A percentile compares a stretch with the other conserved stretches of the same genome.
Evolutionary conservation across 2,797 vertebrate genomes (phyloP).

Genomic region (Selene dorsalis): DNA sequence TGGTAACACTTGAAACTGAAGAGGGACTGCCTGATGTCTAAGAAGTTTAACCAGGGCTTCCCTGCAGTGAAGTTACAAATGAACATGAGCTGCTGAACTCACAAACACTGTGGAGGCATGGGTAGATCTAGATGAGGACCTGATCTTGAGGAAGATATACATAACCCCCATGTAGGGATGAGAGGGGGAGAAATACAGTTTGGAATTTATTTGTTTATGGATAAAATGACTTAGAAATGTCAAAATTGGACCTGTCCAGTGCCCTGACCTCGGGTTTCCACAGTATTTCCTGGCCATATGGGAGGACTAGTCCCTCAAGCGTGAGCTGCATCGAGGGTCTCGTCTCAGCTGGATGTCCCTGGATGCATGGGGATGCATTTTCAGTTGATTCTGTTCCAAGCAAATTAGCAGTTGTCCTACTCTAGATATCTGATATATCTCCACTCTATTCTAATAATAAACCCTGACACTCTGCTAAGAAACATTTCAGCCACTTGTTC

Average conservation of each 20-base stretch:
- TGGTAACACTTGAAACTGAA: too few species aligned
- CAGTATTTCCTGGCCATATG: not conserved
- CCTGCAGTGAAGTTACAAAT: too few species aligned
- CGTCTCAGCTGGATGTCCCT: not conserved
- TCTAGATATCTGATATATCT: not conserved
- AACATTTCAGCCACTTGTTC: not conserved
- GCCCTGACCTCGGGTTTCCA: not conserved
- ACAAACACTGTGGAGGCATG: too few species aligned
- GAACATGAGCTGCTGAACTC: too few species aligned
- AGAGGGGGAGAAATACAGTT: too few species aligned
- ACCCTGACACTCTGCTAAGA: not conserved
- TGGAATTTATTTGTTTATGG: not conserved
- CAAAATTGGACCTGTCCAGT: not conserved
- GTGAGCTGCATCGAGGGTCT: not conserved
- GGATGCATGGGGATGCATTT: not conserved
- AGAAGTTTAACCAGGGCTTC: too few species aligned
- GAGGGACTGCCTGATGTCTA: too few species aligned
- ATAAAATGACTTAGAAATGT: not conserved
- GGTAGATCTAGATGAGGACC: too few species aligned
- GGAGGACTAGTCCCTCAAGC: not conserved
- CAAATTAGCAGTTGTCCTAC: not conserved
- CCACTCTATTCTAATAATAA: not conserved
- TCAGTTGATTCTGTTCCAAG: not conserved
- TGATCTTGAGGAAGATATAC: too few species aligned
- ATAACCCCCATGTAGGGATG: too few species aligned